These are phyloP conservation scores for Cotesia congregata DNA, from an alignment of 2,888 invertebrate genomes.

Conservation along the genomic window DNA sequence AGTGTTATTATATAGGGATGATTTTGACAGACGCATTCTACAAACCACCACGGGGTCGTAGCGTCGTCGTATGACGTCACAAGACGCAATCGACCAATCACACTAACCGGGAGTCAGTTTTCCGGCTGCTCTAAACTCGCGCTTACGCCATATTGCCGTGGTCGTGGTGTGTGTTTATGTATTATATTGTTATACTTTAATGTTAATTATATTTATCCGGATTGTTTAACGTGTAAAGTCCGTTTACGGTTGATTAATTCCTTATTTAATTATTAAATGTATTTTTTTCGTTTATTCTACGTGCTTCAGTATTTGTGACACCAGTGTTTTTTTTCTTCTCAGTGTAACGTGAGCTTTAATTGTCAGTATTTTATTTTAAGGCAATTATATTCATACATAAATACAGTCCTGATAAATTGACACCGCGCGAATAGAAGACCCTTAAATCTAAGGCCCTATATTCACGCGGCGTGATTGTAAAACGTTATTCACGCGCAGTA, in stretches of 20 bases:
- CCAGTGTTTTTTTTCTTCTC: background rate
- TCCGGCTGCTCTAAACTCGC: constrained; percentile 62
- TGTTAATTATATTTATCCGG: constrained; percentile 60
- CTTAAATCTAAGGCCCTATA: too few relatives aligned
- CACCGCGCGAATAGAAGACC: too few relatives aligned
- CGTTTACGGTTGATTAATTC: background rate
- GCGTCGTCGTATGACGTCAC: constrained; percentile 72
- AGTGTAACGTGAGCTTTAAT: background rate
- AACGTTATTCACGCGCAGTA: too few relatives aligned
- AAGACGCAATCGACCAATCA: constrained; percentile 76
- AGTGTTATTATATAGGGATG: constrained; percentile 21
- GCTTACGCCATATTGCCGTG: constrained; percentile 62
- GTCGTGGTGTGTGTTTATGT: constrained; percentile 51
- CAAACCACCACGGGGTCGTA: constrained; percentile 45
- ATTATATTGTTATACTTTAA: constrained; percentile 40
- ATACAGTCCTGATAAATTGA: too few relatives aligned
- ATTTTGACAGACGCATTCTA: constrained; percentile 26
- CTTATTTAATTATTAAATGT: background rate
- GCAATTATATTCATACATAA: too few relatives aligned
- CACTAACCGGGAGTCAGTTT: constrained; percentile 71
- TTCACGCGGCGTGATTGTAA: too few relatives aligned
- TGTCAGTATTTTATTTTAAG: background rate
- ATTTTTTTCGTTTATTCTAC: background rate
- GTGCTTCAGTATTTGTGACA: constrained; percentile 10
- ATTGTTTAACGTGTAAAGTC: constrained; percentile 46